Conservation (phyloP, 37 sponge, comb jelly and placozoan species). For the Mnemiopsis leidyi region DNA sequence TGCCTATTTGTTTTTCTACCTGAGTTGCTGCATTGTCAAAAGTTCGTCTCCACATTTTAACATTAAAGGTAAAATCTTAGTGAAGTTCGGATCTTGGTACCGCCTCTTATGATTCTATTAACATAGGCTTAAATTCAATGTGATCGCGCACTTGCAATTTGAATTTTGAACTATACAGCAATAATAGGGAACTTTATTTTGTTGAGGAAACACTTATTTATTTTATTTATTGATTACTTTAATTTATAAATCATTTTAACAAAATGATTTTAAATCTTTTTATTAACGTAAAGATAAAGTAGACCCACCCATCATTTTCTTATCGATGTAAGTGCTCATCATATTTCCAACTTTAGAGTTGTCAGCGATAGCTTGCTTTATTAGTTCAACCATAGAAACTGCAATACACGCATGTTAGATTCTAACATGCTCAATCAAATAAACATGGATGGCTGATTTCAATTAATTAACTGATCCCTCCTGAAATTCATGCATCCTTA, state of each 20-base stretch:
- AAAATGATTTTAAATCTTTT: no score
- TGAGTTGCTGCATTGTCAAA: neutral
- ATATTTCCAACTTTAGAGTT: conserved; percentile 70
- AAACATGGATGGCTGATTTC: neutral
- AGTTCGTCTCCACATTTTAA: neutral
- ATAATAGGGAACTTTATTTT: no score
- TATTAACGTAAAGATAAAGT: no score
- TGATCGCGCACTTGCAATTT: no score
- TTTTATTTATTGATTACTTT: no score
- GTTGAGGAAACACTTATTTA: no score
- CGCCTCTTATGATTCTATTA: no score
- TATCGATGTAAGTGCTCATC: conserved; percentile 87
- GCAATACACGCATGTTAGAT: neutral
- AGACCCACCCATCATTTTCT: conserved; percentile 75
- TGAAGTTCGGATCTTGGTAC: no score
- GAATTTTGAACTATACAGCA: no score
- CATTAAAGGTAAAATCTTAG: no score
- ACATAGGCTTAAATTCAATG: no score
- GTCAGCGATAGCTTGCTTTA: conserved; percentile 73
- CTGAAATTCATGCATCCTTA: neutral
- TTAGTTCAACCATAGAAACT: conserved; percentile 67
- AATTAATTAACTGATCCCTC: conserved; percentile 66
- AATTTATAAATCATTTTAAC: no score
- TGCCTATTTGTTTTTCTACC: neutral
- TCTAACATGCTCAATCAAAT: neutral